Conservation (phyloP, 2,113 vertebrate species). For the Brevimyrus niger region DNA sequence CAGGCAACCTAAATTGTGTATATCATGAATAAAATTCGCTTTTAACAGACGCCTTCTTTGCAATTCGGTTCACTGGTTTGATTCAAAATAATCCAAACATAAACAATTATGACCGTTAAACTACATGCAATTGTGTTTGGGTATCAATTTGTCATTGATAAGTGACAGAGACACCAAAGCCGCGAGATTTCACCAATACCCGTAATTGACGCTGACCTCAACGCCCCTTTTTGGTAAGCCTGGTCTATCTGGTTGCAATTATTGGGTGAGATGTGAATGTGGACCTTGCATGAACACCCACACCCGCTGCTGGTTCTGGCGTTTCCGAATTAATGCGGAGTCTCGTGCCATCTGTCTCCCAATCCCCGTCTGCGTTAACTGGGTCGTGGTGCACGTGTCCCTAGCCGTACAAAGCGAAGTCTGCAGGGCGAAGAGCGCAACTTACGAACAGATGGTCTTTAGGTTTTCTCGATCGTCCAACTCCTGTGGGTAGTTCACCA, state of each 20-base stretch:
- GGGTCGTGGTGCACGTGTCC: conserved; percentile 17
- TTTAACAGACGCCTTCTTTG: not conserved
- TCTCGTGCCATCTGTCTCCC: conserved; percentile 21
- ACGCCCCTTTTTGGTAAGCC: not conserved
- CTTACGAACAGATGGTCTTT: conserved; percentile 77
- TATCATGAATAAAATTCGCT: not conserved
- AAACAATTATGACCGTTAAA: not conserved
- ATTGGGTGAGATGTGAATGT: not conserved
- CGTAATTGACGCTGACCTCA: not conserved
- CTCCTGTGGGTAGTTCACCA: conserved; percentile 74
- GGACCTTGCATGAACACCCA: not conserved
- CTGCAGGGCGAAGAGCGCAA: conserved; percentile 24
- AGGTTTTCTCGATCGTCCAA: conserved; percentile 73
- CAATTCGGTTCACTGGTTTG: not conserved
- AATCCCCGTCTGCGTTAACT: conserved; percentile 12
- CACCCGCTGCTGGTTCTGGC: conserved; percentile 13
- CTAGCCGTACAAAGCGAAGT: not conserved
- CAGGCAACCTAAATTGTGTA: not conserved
- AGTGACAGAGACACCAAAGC: not conserved
- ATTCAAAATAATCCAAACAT: not conserved
- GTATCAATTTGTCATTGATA: not conserved
- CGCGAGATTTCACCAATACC: not conserved
- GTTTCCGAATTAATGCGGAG: conserved; percentile 14
- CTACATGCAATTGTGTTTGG: not conserved
- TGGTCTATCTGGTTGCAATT: conserved; percentile 10